Conservation (phyloP, 2,113 vertebrate species). For the Zeus faber region DNA sequence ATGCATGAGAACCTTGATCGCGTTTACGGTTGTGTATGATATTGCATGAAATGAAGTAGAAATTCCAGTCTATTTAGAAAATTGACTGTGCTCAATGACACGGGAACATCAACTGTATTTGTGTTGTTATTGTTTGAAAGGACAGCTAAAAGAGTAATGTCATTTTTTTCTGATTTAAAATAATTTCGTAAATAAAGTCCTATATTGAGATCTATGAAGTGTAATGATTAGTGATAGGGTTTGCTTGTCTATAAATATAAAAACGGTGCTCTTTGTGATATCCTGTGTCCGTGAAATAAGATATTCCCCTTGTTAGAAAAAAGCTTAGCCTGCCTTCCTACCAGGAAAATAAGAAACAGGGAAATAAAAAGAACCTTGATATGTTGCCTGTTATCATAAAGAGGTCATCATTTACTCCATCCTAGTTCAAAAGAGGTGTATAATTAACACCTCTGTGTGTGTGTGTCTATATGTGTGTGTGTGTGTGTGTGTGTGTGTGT, state of each 20-base stretch:
- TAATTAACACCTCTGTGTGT: not conserved
- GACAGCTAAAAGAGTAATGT: not conserved
- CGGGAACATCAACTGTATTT: not conserved
- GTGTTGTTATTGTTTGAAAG: not conserved
- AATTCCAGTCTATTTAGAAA: not conserved
- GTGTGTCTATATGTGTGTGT: slow-evolving; percentile 1
- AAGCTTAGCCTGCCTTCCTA: not conserved
- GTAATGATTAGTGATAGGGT: not conserved
- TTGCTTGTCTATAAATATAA: not conserved
- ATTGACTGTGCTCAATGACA: not conserved
- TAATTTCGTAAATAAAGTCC: slow-evolving; percentile 9
- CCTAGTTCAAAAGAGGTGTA: slow-evolving; percentile 12
- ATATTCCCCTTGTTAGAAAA: not conserved
- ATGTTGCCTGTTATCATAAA: not conserved
- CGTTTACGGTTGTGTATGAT: slow-evolving; percentile 18
- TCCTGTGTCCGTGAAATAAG: not conserved
- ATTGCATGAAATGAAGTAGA: slow-evolving; percentile 18
- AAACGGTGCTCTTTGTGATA: not conserved
- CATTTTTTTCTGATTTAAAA: not conserved
- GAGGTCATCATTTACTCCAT: slow-evolving; percentile 6
- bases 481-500: slow-evolving; percentile 1
- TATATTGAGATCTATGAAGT: not conserved
- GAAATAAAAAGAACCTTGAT: not conserved
- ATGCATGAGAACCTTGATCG: too few species aligned
- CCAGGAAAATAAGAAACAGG: slow-evolving; percentile 1